Evolutionary conservation across 2,797 vertebrate species (phyloP).

Genomic region (Odontamblyopus rebecca): DNA sequence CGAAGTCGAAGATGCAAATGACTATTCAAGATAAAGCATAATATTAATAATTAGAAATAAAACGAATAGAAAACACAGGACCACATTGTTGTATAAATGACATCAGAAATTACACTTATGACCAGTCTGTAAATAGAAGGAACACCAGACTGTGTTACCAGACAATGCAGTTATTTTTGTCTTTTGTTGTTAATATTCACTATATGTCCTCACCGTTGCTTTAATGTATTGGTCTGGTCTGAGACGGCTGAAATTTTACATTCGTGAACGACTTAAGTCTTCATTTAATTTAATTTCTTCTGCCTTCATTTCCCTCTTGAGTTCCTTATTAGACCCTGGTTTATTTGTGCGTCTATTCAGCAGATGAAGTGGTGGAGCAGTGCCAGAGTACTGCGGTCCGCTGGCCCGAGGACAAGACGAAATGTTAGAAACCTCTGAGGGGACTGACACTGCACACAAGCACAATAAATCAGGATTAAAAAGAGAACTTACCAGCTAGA

Average conservation of each 20-base stretch:
- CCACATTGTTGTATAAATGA: no score
- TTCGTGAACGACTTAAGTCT: not conserved
- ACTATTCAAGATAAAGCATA: no score
- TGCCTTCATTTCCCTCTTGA: not conserved
- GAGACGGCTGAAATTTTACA: not conserved
- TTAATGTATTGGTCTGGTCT: not conserved
- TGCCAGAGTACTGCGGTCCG: conserved; percentile 45
- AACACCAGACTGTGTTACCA: no score
- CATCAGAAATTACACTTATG: no score
- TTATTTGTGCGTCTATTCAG: conserved; percentile 22
- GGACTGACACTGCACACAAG: conserved; percentile 32
- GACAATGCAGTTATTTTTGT: not conserved
- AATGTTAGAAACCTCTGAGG: conserved; percentile 28
- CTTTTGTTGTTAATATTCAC: not conserved
- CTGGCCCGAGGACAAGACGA: conserved; percentile 21
- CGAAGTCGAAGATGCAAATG: no score
- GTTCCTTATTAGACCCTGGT: conserved; percentile 1
- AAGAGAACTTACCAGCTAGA: conserved; percentile 15
- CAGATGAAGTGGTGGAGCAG: conserved; percentile 24
- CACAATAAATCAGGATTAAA: conserved; percentile 30
- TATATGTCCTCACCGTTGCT: not conserved
- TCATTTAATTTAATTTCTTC: not conserved
- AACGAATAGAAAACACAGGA: no score
- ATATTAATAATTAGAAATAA: no score
- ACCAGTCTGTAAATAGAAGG: no score